Percentiles rank a stretch among this genome's conserved stretches.
Conservation (phyloP, 1,140 invertebrate species). For the Drosophila littoralis region DNA sequence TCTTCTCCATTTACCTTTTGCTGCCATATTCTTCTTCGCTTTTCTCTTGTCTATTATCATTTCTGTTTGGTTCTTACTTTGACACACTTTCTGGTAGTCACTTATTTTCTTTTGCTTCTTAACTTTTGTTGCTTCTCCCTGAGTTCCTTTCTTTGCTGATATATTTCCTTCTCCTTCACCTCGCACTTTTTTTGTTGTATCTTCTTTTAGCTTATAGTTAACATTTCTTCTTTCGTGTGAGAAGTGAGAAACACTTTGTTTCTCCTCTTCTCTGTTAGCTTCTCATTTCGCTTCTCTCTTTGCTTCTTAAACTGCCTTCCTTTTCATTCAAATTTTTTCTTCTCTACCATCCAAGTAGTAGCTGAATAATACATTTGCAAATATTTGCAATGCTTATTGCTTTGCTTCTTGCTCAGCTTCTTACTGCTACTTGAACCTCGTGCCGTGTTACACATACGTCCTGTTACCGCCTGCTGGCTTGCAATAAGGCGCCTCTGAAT, state of each 20-base stretch:
- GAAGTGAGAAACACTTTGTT: too few species aligned
- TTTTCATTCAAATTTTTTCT: not conserved
- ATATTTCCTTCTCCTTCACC: not conserved
- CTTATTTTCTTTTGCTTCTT: not conserved
- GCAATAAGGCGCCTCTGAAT: constrained; percentile 18
- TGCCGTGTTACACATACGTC: constrained; percentile 50
- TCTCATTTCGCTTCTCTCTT: not conserved
- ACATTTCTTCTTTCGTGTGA: too few species aligned
- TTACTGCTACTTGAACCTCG: not conserved
- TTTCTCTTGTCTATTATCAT: too few species aligned
- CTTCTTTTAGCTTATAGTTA: not conserved
- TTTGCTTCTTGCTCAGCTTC: not conserved
- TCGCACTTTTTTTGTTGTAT: not conserved
- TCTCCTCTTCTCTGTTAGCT: not conserved
- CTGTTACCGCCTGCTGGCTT: constrained; percentile 24
- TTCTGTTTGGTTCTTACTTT: not conserved
- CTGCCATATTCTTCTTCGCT: too few species aligned
- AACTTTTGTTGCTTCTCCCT: not conserved
- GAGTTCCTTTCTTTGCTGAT: not conserved
- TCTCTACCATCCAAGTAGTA: not conserved
- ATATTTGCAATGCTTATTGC: not conserved
- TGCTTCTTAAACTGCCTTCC: not conserved
- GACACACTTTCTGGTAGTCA: too few species aligned
- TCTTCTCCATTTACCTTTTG: too few species aligned
- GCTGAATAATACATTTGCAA: not conserved